Base-by-base conservation (phyloP, 2,888 invertebrate species). In the Invenusta paracnida region DNA sequence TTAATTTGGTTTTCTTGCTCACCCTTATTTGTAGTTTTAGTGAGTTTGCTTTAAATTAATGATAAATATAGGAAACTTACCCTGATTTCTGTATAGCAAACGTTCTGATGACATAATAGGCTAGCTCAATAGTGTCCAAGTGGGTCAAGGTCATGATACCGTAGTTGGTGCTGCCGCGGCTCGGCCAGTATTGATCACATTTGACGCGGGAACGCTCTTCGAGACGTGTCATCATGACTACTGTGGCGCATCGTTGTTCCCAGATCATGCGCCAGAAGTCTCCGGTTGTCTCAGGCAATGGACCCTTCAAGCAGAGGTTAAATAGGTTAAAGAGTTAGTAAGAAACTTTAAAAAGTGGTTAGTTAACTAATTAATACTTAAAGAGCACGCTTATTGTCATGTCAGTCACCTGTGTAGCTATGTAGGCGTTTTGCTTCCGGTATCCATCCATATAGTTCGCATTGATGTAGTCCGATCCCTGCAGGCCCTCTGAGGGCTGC, bases 251-350 rank as follows among this genome's bases (percentile, higher is more conserved):
- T 88, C 96, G 94, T 87, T 98, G 94, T 92, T 99, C 98, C 99
- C 99, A 99, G 89, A 97, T 96, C 98, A 99, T 98, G 88, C 98
- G 93, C 99, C 99, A 99, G 92, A 99, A 99, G 92, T 99, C 99
- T 0, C 95, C 94, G 89, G 98, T 96, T 0, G 99, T 99, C 91
- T 99, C 98, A 89, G 96, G 97, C 25, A 99, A 92, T 2, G 99
- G 98, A 29, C 98, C 99, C 93, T 98, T 88, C 1, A 87, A 85
- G 27, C 5, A 27, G n/a, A 83, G n/a, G n/a, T n/a, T n/a, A n/a
- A n/a, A n/a, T n/a, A n/a, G n/a, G n/a, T n/a, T n/a, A n/a, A n/a
- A n/a, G n/a, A n/a, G n/a, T n/a, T n/a, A n/a, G n/a, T n/a, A n/a
- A n/a, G n/a, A n/a, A n/a, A n/a, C n/a, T n/a, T n/a, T n/a, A n/a